Evolutionary conservation across 23 tunicate genomes (phyloP).

Genomic region (Pegea sp.): DNA sequence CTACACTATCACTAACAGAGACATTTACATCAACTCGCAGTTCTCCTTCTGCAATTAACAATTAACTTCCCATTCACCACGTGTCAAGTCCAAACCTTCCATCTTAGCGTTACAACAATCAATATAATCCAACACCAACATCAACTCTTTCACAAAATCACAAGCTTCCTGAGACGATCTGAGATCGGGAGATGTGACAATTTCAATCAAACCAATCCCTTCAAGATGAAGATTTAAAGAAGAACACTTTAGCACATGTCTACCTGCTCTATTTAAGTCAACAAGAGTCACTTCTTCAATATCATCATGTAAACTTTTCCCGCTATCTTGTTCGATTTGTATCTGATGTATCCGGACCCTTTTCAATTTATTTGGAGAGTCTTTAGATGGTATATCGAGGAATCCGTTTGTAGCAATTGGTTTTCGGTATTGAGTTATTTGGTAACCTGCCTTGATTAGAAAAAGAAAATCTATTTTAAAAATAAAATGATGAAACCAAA

Average conservation of each 20-base stretch:
- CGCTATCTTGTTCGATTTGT: conserved; percentile 85
- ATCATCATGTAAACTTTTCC: conserved; percentile 71
- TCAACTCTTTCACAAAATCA: conserved; percentile 46
- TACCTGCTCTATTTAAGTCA: conserved; percentile 86
- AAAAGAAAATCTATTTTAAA: too few relatives aligned
- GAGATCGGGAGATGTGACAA: conserved; percentile 55
- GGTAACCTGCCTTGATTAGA: conserved; percentile 98
- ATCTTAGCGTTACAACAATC: conserved; percentile 42
- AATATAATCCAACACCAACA: conserved; percentile 12
- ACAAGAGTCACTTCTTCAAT: conserved; percentile 12
- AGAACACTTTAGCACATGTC: too few relatives aligned
- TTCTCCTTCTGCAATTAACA: conserved; percentile 39
- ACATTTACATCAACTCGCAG: conserved; percentile 73
- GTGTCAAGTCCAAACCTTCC: conserved; percentile 8
- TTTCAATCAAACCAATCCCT: conserved; percentile 84
- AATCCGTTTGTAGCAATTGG: conserved; percentile 62
- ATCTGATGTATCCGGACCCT: conserved; percentile 28
- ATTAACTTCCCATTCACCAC: not conserved
- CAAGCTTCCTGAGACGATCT: conserved; percentile 35
- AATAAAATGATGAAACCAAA: too few relatives aligned
- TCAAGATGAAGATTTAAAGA: not conserved
- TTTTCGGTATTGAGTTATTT: conserved; percentile 55
- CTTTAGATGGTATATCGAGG: conserved; percentile 12
- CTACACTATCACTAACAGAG: conserved; percentile 18
- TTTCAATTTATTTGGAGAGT: conserved; percentile 9